Base-by-base conservation (phyloP, 2,113 vertebrate species). In the Aegithalos caudatus region DNA sequence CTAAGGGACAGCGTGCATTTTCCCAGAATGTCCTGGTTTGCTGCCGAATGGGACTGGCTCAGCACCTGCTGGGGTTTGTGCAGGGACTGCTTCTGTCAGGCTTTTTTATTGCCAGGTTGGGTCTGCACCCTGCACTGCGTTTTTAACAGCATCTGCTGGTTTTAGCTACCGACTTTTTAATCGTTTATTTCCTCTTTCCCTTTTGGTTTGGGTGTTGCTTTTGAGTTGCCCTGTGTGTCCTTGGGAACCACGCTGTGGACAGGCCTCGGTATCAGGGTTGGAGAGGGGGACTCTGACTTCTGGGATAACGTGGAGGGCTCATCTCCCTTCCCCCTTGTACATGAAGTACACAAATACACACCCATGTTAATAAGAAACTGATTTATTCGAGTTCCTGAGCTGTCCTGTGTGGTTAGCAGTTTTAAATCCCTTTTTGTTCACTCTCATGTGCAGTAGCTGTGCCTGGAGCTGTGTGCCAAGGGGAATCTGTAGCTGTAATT, bases 1-100 rank as follows among this genome's bases (percentile, higher is more conserved):
- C 31, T 74, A 74, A 97, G 94, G 97, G 96, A 92, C 97, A 96
- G 95, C 89, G 90, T 97, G 83, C 95, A 94, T 97, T 96, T 96
- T 92, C 86, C 66, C 40, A 88, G 95, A 90, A 54, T 87, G 90
- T 84, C 45, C 8, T 62, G 81, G 82, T 82, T 62, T 97, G 96
- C 95, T 97, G 71, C 89, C 6, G 44, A 94, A 76, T 44, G 27
- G 89, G 88, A 56, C 90, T 81, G 38, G 83, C 45, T 54, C 91
- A 50, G 91, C 69, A 17, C 88, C 95, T 9, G 50, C 78, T 89
- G 94, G 94, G 71, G 65, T 82, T 92, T 78, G 91, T 37, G 79
- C 95, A 67, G 94, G 73, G 79, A 50, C 70, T 82, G 89, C 73
- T 74, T 25, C 45, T 86, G 40, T 79, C 62, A 12, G 86, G 37